Evolutionary conservation across 2,113 vertebrate species (phyloP), one percentile per base, ranked within the genome.

Genomic region (Alces alces): DNA sequence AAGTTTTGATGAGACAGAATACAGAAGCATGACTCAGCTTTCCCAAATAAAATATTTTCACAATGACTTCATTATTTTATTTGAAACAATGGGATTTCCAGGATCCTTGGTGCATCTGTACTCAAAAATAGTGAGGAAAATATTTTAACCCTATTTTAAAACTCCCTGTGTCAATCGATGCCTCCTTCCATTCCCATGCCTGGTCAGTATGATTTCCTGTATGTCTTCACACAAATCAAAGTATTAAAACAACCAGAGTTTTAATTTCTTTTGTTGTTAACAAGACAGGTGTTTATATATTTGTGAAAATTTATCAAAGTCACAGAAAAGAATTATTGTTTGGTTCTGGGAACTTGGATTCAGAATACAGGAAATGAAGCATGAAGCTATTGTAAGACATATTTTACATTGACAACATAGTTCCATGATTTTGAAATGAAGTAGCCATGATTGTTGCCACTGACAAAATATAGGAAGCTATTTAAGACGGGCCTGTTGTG

Each of bases 41-140:
- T 95, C 45, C 60, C 78, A 91, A 55, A 57, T 86, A 36, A 70
- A 85, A 95, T 79, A 73, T 36, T 95, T 82, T 55, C 86, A 86
- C 10, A n/a, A 52, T 97, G 91, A 89, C 70, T 30, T 96, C 79
- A 96, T 55, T 89, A 55, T 66, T 97, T 96, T 66, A 97, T 95
- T 76, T 89, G 89, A 93, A 94, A 96, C 96, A 83, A 86, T 50
- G 36, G 80, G 70, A 82, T 87, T 86, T 95, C 55, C 93, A 91
- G 83, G 33, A 57, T 95, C 78, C 52, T 12, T 64, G 73, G 47
- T 30, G 70, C 52, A 52, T 96, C 50, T 36, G 25, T 43, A 39
- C 33, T 91, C 55, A 93, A 93, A 95, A 96, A 43, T 76, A 92
- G 28, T 54, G 66, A 82, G 43, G 76, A 55, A 84, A 91, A 61